Base-by-base conservation (phyloP, 2,888 invertebrate species). In the Buathra laborator region DNA sequence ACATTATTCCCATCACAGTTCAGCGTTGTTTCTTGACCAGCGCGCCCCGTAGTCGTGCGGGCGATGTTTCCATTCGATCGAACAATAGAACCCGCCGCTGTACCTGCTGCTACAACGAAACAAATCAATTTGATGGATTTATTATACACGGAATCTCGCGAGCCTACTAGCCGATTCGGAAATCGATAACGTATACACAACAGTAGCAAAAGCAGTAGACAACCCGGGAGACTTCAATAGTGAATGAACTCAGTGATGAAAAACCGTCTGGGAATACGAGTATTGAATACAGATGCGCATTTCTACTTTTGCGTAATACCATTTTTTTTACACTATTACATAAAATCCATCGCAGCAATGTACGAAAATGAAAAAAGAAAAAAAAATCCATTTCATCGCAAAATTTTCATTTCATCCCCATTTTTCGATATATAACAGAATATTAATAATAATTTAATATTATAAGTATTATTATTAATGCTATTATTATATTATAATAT, bases 51-150 rank as follows among this genome's bases (percentile, higher is more conserved):
- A 37, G 19, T 43, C 66, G 19, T 19, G 19, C 43, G n/a, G 51
- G 56, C 24, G 19, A 16, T 56, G 56, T 56, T 72, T 72, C 71
- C 37, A 56, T 19, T 43, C 37, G 43, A 19, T 16, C 44, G 66
- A 67, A 67, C 44, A 16, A 56, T 53, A 37, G 29, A 24, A 12
- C 10, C 32, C 14, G n/a, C 37, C 10, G 14, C 37, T 62, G 29
- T 29, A 46, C 32, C 64, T 44, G 32, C 64, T 29, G 32, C 56
- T 46, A 68, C 32, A 44, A 59, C 53, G 43, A 43, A 59, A 59
- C 77, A 77, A 37, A 77, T 68, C 67, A 32, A 59, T 59, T 68
- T 68, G 32, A 59, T 16, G 44, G 77, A 68, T 77, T 68, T 77
- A 68, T 77, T 68, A 59, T 56, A 32, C 46, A 6, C 10, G n/a